Percentiles rank a stretch among this genome's conserved stretches.
Evolutionary conservation across 2,797 vertebrate species (phyloP).

Genomic region (Synaphobranchus kaupii): DNA sequence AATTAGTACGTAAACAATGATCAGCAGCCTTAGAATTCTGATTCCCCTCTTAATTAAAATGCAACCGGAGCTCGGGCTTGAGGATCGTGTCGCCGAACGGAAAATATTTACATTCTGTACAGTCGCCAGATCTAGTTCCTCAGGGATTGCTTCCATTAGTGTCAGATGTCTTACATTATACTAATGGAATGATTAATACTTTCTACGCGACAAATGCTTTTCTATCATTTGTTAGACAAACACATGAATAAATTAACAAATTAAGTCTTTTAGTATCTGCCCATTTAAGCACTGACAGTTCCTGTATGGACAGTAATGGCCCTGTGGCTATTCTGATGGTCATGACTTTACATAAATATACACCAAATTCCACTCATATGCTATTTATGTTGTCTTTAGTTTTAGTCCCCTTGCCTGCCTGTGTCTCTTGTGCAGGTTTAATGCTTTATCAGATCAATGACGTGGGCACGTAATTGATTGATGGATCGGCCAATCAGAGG

Average conservation of each 20-base stretch:
- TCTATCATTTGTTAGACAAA: neutral
- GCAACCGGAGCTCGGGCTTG: constrained; percentile 35
- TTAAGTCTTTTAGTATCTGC: neutral
- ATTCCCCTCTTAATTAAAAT: constrained; percentile 43
- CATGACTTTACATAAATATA: neutral
- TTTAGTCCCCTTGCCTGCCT: constrained; percentile 25
- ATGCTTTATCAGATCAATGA: constrained; percentile 49
- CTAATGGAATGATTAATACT: constrained; percentile 38
- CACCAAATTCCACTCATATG: neutral
- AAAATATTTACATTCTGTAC: constrained; percentile 29
- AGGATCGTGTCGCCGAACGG: constrained; percentile 30
- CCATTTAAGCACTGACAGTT: neutral
- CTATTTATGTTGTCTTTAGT: constrained; percentile 6
- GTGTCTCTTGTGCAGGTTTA: constrained; percentile 27
- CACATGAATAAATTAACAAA: neutral
- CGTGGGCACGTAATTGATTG: constrained; percentile 53
- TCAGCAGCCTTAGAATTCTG: constrained; percentile 33
- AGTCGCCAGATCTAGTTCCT: constrained; percentile 32
- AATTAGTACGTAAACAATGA: constrained; percentile 40
- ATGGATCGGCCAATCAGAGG: constrained; percentile 49
- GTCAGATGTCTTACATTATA: constrained; percentile 27
- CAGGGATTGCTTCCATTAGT: constrained; percentile 19
- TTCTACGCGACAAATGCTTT: neutral
- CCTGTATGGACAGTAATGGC: neutral
- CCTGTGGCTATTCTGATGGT: too few species aligned